phyloP scores from a whole-genome alignment of 2,113 vertebrate genomes.

The Charadrius vociferus region DNA sequence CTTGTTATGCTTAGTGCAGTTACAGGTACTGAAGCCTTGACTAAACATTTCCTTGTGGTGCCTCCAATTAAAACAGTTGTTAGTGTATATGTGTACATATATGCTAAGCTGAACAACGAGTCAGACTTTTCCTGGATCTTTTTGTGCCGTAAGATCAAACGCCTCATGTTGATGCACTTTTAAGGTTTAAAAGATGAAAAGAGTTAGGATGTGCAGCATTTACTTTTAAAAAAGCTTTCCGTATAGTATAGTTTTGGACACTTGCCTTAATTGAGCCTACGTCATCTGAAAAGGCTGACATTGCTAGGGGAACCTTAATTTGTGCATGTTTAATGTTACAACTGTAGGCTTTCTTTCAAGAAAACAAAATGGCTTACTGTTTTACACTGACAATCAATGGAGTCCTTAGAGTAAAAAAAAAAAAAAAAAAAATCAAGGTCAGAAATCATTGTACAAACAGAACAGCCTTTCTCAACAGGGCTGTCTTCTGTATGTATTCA shows the following conservation, averaged over 20 bases:
- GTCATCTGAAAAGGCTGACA: not conserved
- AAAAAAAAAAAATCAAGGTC: not conserved
- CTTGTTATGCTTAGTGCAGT: not conserved
- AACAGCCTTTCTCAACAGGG: not conserved
- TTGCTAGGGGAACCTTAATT: not conserved
- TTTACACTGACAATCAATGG: not conserved
- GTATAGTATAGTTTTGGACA: not conserved
- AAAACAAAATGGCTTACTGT: not conserved
- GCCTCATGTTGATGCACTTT: fast-evolving
- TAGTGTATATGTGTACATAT: not conserved
- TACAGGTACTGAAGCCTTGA: not conserved
- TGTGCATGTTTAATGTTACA: not conserved
- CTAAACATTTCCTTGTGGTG: not conserved
- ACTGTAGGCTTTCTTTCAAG: not conserved
- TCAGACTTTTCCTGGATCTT: not conserved
- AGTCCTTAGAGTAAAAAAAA: not conserved
- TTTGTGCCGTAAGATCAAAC: fast-evolving
- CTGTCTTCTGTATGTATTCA: not conserved
- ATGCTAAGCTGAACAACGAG: fast-evolving
- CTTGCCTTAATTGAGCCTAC: not conserved
- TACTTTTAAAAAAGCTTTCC: not conserved
- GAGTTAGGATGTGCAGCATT: not conserved
- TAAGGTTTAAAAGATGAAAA: not conserved
- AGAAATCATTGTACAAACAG: not conserved
- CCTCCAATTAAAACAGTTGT: not conserved